Conservation (phyloP, 2,888 invertebrate genomes). For the Scaptomyza polygonia region DNA sequence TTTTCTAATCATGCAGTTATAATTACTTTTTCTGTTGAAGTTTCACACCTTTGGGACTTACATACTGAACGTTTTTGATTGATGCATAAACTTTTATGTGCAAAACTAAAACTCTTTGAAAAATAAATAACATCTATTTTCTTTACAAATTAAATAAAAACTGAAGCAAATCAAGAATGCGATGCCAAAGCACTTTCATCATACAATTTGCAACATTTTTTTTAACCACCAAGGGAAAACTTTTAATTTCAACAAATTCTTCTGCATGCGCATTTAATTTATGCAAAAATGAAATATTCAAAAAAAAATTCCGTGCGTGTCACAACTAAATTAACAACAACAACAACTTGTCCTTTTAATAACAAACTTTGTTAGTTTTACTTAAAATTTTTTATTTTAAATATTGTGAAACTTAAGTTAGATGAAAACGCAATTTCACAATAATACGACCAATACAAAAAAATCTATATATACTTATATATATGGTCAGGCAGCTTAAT, state of each 20-base stretch:
- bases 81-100: not conserved
- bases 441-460: slow-evolving; percentile 16
- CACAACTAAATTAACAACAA: slow-evolving; percentile 20
- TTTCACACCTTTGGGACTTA: slow-evolving; percentile 1
- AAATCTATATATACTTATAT: slow-evolving; percentile 7
- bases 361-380: slow-evolving; percentile 19
- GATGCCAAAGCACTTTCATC: not conserved
- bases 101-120: not conserved
- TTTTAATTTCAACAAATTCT: slow-evolving; percentile 25
- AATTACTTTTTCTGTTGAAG: slow-evolving; percentile 29
- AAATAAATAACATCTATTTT: no score
- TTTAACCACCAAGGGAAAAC: slow-evolving; percentile 15
- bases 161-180: not conserved
- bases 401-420: slow-evolving; percentile 4
- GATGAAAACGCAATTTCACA: slow-evolving; percentile 10
- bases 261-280: slow-evolving; percentile 26
- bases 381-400: not conserved
- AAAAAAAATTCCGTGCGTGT: slow-evolving; percentile 40
- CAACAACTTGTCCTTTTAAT: slow-evolving; percentile 17
- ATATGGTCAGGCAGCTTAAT: slow-evolving; percentile 60
- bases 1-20: slow-evolving; percentile 32
- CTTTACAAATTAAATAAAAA: no score
- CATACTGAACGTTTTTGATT: not conserved
- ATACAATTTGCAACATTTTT: slow-evolving; percentile 5
- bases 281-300: slow-evolving; percentile 35